These are phyloP conservation scores for Coranthus polyacanthus DNA, from an alignment of 2,797 vertebrate genomes.

Conservation along the genomic window DNA sequence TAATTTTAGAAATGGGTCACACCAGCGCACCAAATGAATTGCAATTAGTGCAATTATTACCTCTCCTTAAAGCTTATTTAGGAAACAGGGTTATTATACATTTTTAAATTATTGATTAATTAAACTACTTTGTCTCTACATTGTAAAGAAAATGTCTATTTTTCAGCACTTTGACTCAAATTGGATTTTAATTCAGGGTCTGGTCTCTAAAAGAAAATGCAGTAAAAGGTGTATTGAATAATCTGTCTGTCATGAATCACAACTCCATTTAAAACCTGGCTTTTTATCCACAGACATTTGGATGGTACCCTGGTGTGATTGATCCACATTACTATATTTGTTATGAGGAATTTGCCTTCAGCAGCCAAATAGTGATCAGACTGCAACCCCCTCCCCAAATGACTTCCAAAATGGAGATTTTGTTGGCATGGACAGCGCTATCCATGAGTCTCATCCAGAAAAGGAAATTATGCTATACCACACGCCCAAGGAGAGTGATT, in stretches of 20 bases:
- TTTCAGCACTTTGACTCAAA: slow-evolving; percentile 1
- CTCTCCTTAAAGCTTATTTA: slow-evolving; percentile 16
- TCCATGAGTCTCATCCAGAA: slow-evolving; percentile 48
- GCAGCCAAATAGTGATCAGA: slow-evolving; percentile 43
- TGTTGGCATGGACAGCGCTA: slow-evolving; percentile 46
- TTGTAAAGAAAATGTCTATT: neutral
- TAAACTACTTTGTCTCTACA: neutral
- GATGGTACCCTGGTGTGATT: slow-evolving; percentile 36
- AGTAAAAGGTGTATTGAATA: slow-evolving; percentile 7
- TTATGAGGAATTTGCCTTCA: slow-evolving; percentile 35
- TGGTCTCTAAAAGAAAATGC: neutral
- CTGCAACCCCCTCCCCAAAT: slow-evolving; percentile 18
- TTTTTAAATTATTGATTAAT: slow-evolving; percentile 22
- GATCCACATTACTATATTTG: slow-evolving; percentile 44
- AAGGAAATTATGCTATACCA: slow-evolving; percentile 51
- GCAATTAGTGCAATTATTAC: slow-evolving; percentile 9
- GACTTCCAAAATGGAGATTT: slow-evolving; percentile 59
- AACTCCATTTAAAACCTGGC: slow-evolving; percentile 34
- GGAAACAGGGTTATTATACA: neutral
- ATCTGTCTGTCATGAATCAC: slow-evolving; percentile 10
- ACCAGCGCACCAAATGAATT: slow-evolving; percentile 21
- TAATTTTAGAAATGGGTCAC: slow-evolving; percentile 19
- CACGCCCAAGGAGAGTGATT: slow-evolving; percentile 37
- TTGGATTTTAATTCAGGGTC: slow-evolving; percentile 5
- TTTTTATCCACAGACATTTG: slow-evolving; percentile 40